These are phyloP conservation scores for Tapirus indicus DNA, from an alignment of 2,797 vertebrate species.

Conservation along the genomic window DNA sequence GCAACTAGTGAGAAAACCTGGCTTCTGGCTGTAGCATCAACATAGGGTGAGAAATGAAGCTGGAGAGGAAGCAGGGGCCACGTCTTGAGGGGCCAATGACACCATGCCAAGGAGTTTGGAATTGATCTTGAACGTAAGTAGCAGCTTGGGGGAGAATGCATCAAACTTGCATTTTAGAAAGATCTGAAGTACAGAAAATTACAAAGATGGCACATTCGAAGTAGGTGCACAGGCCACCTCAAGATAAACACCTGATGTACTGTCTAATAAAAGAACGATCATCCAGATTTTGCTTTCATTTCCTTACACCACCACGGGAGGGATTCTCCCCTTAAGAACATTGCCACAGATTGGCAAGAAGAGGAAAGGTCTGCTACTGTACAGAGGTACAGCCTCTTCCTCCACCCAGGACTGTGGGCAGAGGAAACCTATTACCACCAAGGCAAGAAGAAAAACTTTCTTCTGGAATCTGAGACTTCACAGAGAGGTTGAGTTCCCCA, in stretches of 20 bases:
- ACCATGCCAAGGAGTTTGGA: background rate
- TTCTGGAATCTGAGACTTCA: background rate
- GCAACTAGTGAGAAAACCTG: background rate
- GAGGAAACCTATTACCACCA: background rate
- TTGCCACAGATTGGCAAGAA: background rate
- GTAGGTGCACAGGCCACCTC: background rate
- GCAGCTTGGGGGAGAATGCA: background rate
- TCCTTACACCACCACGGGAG: background rate
- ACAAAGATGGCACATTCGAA: background rate
- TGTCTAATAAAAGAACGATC: background rate
- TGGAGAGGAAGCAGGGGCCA: background rate
- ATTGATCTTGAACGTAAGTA: background rate
- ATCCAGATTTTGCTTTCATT: background rate
- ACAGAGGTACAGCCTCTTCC: background rate
- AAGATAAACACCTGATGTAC: background rate
- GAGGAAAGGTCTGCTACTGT: accelerated
- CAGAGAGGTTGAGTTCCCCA: background rate
- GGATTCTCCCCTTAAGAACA: background rate
- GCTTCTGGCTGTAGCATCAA: background rate
- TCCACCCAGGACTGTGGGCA: background rate
- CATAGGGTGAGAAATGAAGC: background rate
- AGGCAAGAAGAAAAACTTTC: background rate
- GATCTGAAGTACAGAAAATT: background rate
- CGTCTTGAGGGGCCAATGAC: background rate
- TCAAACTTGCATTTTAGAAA: background rate